Percentiles rank a stretch among this genome's conserved stretches.
phyloP scores from a whole-genome alignment of 2,888 invertebrate species.

The Ptilodon capucinus region DNA sequence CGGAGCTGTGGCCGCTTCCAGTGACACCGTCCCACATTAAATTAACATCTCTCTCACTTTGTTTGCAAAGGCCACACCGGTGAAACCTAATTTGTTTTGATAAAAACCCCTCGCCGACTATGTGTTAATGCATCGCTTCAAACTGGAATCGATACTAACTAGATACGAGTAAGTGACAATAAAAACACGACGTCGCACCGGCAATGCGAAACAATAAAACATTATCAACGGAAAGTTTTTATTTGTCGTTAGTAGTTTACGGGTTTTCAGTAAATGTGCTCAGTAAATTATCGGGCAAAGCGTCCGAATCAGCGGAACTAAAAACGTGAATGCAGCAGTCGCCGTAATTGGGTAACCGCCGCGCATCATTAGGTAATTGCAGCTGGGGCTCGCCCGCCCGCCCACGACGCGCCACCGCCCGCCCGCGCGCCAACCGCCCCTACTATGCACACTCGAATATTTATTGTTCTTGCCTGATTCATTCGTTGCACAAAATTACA shows the following conservation, averaged over 20 bases:
- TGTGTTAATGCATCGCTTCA: conserved; percentile 24
- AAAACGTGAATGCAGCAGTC: conserved; percentile 69
- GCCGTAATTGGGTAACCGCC: conserved; percentile 71
- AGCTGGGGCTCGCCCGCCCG: conserved; percentile 51
- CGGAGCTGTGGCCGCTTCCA: conserved; percentile 63
- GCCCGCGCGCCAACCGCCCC: not conserved
- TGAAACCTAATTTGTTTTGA: conserved; percentile 62
- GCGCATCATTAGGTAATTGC: conserved; percentile 78
- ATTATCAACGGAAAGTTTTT: conserved; percentile 14
- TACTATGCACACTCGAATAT: not conserved
- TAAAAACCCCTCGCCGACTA: conserved; percentile 45
- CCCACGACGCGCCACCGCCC: not conserved
- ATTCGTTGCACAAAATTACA: too few relatives aligned
- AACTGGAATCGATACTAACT: not conserved
- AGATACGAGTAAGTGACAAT: not conserved
- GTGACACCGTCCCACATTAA: conserved; percentile 76
- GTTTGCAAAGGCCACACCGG: conserved; percentile 64
- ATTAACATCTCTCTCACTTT: conserved; percentile 78
- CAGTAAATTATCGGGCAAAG: conserved; percentile 51
- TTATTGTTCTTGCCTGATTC: not conserved
- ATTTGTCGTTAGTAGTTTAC: conserved; percentile 13
- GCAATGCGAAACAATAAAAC: conserved; percentile 3
- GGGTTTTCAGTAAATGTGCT: conserved; percentile 37
- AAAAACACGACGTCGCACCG: not conserved
- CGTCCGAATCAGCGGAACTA: conserved; percentile 59